These are phyloP conservation scores for Thryonomys swinderianus DNA, from an alignment of 2,113 vertebrate genomes.

Conservation along the genomic window DNA sequence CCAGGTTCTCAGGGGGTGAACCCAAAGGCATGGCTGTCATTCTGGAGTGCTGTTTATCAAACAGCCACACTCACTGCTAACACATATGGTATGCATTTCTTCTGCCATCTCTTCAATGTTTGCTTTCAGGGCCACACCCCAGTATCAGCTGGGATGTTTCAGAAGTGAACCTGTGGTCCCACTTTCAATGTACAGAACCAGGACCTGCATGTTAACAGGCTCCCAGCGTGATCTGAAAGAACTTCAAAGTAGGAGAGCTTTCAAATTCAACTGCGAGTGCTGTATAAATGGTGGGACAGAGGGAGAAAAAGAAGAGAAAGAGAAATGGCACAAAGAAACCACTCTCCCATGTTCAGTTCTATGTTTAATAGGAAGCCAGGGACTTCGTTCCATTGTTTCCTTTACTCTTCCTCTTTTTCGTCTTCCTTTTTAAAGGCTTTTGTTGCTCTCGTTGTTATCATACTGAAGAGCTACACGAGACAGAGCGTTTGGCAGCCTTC, in stretches of 20 bases:
- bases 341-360: neutral
- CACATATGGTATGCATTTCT: neutral
- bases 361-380: slow-evolving; percentile 14
- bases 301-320: neutral
- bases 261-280: neutral
- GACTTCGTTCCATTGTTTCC: slow-evolving; percentile 57
- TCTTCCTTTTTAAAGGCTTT: slow-evolving; percentile 62
- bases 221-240: neutral
- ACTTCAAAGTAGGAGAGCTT: slow-evolving; percentile 4
- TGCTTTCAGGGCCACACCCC: rapidly evolving
- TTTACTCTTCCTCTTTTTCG: slow-evolving; percentile 56
- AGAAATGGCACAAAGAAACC: neutral
- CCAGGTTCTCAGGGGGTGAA: neutral
- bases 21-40: neutral
- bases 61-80: no score
- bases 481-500: slow-evolving; percentile 95
- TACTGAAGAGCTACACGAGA: slow-evolving; percentile 89
- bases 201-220: neutral
- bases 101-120: no score
- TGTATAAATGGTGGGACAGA: neutral
- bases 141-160: neutral
- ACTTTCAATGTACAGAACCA: neutral
- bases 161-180: neutral
- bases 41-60: neutral
- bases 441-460: slow-evolving; percentile 83